Evolutionary conservation across 2,888 invertebrate genomes (phyloP).

Genomic region (Syrphus vitripennis): DNA sequence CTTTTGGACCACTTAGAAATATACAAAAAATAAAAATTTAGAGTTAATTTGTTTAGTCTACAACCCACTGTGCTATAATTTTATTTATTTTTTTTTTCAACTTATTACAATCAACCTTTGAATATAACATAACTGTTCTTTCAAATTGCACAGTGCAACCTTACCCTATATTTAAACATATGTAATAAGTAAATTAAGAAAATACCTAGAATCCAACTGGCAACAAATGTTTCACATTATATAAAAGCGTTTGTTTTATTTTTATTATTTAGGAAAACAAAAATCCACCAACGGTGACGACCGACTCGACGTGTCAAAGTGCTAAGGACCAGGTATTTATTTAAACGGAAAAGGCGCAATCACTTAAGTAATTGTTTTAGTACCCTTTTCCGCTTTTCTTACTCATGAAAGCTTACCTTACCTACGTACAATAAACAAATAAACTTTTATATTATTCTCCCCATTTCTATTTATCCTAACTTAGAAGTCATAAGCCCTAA

Average conservation of each 20-base stretch:
- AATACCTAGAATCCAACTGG: too few species aligned
- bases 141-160: too few species aligned
- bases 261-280: not conserved
- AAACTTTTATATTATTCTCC: not conserved
- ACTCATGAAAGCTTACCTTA: not conserved
- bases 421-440: not conserved
- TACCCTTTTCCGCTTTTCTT: not conserved
- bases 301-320: not conserved
- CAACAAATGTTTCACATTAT: too few species aligned
- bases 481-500: conserved; percentile 30
- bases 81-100: too few species aligned
- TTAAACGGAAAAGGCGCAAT: conserved; percentile 1
- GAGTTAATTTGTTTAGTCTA: too few species aligned
- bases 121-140: too few species aligned
- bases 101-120: too few species aligned
- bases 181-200: too few species aligned
- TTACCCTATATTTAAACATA: too few species aligned
- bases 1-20: too few species aligned
- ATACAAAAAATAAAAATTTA: too few species aligned
- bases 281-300: not conserved
- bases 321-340: not conserved
- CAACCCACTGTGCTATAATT: too few species aligned
- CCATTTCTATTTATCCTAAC: not conserved
- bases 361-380: conserved; percentile 1
- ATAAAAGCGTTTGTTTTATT: not conserved